Conservation (phyloP, 2,797 vertebrate genomes). For the Micrastur ruficollis region DNA sequence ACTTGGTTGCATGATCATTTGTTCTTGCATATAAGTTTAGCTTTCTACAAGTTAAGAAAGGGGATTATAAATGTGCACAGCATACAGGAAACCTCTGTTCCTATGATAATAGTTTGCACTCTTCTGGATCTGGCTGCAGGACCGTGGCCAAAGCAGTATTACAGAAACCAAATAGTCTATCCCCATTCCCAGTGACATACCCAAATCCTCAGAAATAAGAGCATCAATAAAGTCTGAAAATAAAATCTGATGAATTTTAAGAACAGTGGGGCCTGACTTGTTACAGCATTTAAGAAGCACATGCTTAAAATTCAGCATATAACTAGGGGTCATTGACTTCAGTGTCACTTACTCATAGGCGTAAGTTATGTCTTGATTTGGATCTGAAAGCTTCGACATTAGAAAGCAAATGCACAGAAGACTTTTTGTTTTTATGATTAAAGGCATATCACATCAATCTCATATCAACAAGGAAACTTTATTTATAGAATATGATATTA, state of each 20-base stretch:
- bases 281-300: not conserved
- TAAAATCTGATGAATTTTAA: not conserved
- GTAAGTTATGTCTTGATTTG: not conserved
- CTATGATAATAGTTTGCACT: not conserved
- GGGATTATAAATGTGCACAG: not conserved
- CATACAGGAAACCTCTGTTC: not conserved
- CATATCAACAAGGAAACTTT: not conserved
- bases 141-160: not conserved
- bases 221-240: not conserved
- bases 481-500: slow-evolving; percentile 48
- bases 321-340: not conserved
- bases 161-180: not conserved
- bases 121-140: not conserved
- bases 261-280: not conserved
- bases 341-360: not conserved
- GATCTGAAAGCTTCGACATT: not conserved
- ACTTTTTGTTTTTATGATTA: slow-evolving; percentile 32
- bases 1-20: not conserved
- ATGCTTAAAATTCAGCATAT: not conserved
- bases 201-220: not conserved
- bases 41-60: not conserved
- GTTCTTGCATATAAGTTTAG: not conserved
- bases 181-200: not conserved
- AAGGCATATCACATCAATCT: slow-evolving; percentile 38
- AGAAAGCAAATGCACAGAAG: not conserved